phyloP scores from a whole-genome alignment of 2,797 vertebrate genomes.

The Helicolenus hilgendorfi region DNA sequence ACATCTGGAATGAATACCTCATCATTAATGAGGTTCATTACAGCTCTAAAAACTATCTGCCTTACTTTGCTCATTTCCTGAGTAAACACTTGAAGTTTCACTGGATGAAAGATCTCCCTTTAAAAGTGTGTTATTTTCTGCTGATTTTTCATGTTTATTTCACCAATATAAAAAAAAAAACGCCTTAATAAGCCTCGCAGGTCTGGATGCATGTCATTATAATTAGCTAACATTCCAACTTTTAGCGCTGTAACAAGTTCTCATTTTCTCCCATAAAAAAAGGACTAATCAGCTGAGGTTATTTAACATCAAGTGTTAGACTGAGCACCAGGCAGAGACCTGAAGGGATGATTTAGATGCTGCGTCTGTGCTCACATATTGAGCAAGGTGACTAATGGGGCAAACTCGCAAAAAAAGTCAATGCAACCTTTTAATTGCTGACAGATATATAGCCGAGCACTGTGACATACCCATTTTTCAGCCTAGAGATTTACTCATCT shows the following conservation, averaged over 20 bases:
- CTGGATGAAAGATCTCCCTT: conserved; percentile 34
- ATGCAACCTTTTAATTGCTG: conserved; percentile 66
- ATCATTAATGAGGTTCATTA: conserved; percentile 54
- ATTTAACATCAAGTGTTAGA: conserved; percentile 56
- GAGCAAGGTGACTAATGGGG: conserved; percentile 63
- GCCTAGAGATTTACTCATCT: conserved; percentile 26
- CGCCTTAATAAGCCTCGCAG: conserved; percentile 22
- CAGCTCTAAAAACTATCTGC: conserved; percentile 21
- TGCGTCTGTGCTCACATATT: conserved; percentile 47
- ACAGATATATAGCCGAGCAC: conserved; percentile 44
- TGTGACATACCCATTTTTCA: conserved; percentile 23
- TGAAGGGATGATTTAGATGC: conserved; percentile 64
- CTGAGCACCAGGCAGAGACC: conserved; percentile 40
- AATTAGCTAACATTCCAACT: conserved; percentile 39
- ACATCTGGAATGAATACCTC: conserved; percentile 31
- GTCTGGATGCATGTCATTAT: conserved; percentile 60
- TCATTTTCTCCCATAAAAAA: conserved; percentile 51
- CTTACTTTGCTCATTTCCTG: conserved; percentile 38
- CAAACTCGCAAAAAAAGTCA: conserved; percentile 58
- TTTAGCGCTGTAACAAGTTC: conserved; percentile 36
- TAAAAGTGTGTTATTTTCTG: conserved; percentile 35
- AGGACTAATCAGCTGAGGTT: conserved; percentile 50
- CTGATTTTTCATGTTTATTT: conserved; percentile 47
- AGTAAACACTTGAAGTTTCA: conserved; percentile 44
- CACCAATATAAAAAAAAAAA: neutral